Base-by-base conservation (phyloP, 2,888 invertebrate species). In the Cheilosia grossa region DNA sequence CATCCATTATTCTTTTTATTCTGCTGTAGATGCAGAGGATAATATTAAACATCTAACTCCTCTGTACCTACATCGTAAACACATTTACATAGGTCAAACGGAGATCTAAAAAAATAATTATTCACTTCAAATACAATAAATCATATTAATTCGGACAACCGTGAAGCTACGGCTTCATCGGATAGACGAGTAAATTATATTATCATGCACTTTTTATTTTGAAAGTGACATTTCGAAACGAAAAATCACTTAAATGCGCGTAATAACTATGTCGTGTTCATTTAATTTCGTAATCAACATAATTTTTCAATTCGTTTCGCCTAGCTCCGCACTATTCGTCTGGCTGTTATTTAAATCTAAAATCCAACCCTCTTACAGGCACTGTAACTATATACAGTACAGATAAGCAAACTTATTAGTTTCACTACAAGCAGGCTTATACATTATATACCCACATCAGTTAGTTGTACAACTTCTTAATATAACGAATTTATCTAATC, bases 401-500 rank as follows among this genome's bases (percentile, higher is more conserved):
- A 33, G 15, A 63, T 17, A 33, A 37, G 37, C 15, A 63, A 33
- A 44, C 44, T 54, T 42, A 30, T 56, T 56, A 44, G 67, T 44
- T 63, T 63, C 19, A 63, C 17, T 63, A 40, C n/a, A n/a, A 24
- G 24, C 42, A 27, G 1, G 4, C 5, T 4, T 27, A 13, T 24
- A 44, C 13, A 4, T 6, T 19, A n/a, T 21, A 19, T 53, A 40
- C 21, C 21, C 2, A 21, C 15, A 9, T 19, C 2, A 44, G 44
- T 1, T 7, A 74, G 66, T 59, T 75, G 10, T 42, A 30, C 54
- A 81, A 81, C 85, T 80, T 72, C 82, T 77, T 73, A 87, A 85
- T 85, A 80, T 77, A 82, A 86, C 86, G 63, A 87, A 86, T 87
- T 88, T 87, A 88, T 88, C 88, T 88, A 88, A 88, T 88, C 88